phyloP scores from a whole-genome alignment of 1,140 invertebrate species.

The Drosophila pandora region DNA sequence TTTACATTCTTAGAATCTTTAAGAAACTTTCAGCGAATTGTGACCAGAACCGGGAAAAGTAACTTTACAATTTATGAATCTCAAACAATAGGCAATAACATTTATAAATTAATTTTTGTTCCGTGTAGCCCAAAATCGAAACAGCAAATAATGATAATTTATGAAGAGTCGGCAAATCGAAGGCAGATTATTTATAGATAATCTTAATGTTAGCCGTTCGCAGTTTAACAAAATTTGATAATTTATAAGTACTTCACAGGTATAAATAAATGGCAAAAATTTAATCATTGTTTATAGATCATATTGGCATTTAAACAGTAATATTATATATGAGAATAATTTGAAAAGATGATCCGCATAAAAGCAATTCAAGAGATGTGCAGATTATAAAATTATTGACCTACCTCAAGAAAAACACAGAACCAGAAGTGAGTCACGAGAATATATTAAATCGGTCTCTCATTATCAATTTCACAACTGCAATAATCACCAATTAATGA shows the following conservation, averaged over 20 bases:
- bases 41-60: conserved; percentile 33
- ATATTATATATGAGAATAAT: not conserved
- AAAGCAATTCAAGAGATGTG: not conserved
- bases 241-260: conserved; percentile 56
- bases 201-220: conserved; percentile 66
- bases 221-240: conserved; percentile 65
- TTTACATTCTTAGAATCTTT: conserved; percentile 4
- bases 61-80: conserved; percentile 24
- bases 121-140: no score
- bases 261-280: conserved; percentile 53
- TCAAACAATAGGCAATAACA: not conserved
- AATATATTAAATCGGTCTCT: not conserved
- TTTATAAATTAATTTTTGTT: conserved; percentile 28
- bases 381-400: not conserved
- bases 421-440: conserved; percentile 10
- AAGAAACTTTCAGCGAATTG: conserved; percentile 50
- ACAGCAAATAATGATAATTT: conserved; percentile 42
- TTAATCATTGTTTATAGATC: conserved; percentile 40
- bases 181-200: conserved; percentile 59
- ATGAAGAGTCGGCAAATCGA: conserved; percentile 23
- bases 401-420: conserved; percentile 17
- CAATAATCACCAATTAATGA: conserved; percentile 29
- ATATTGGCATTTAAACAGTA: not conserved
- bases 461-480: conserved; percentile 50
- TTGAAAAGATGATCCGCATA: not conserved